These are phyloP conservation scores for Deilephila porcellus DNA, from an alignment of 2,888 invertebrate genomes.

Conservation along the genomic window DNA sequence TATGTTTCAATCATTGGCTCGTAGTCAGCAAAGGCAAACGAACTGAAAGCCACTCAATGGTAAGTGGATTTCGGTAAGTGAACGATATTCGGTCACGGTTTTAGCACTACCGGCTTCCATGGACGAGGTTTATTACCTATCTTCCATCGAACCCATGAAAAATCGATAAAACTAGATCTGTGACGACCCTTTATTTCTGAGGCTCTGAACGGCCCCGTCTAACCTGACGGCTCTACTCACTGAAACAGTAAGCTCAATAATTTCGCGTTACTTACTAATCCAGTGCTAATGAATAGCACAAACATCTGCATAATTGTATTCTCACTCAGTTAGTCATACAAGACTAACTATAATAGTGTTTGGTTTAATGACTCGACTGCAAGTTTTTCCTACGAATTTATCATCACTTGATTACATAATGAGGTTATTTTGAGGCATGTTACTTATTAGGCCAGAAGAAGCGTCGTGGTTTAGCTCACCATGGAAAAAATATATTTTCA, in stretches of 20 bases:
- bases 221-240: too few species aligned
- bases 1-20: too few species aligned
- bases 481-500: not conserved
- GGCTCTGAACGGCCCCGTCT: too few species aligned
- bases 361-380: not conserved
- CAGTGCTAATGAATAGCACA: not conserved
- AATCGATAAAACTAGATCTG: too few species aligned
- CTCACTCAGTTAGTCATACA: not conserved
- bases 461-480: not conserved
- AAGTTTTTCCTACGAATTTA: conserved; percentile 6
- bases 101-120: too few species aligned
- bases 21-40: too few species aligned
- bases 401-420: conserved; percentile 18
- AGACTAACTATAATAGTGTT: not conserved
- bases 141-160: too few species aligned
- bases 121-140: too few species aligned
- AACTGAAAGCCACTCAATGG: too few species aligned
- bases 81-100: too few species aligned
- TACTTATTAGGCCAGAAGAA: not conserved
- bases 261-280: not conserved
- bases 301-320: not conserved
- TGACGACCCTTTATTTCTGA: too few species aligned
- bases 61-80: too few species aligned
- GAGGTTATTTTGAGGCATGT: not conserved
- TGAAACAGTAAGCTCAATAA: not conserved